Conservation (phyloP, 1,140 invertebrate genomes). For the Drosophila chauvacae region DNA sequence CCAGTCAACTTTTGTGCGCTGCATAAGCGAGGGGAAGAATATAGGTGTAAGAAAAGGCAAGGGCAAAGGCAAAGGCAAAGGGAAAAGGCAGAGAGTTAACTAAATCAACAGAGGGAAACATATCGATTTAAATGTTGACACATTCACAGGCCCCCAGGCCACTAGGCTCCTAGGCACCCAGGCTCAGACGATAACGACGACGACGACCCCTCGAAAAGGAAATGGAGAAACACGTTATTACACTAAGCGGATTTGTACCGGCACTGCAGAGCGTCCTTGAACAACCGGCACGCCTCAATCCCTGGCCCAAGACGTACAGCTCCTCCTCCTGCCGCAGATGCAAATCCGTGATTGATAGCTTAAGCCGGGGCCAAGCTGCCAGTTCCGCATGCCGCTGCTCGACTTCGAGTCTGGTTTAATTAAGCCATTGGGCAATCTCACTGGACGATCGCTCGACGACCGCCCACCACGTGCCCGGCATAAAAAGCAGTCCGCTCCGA, state of each 20-base stretch:
- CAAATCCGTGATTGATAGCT: constrained; percentile 69
- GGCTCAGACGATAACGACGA: constrained; percentile 29
- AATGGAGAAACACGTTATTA: constrained; percentile 62
- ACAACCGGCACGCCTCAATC: constrained; percentile 22
- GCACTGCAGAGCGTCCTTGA: constrained; percentile 56
- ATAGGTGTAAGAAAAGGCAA: neutral
- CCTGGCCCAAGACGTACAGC: neutral
- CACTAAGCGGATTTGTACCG: constrained; percentile 69
- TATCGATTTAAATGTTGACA: constrained; percentile 78
- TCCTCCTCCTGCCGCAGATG: constrained; percentile 4
- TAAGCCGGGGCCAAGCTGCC: constrained; percentile 48
- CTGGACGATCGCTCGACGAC: constrained; percentile 49
- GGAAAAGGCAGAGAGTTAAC: constrained; percentile 25
- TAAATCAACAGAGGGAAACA: constrained; percentile 54
- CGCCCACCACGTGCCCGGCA: constrained; percentile 65
- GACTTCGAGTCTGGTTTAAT: constrained; percentile 53
- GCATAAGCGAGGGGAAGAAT: constrained; percentile 47
- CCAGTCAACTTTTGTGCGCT: constrained; percentile 58
- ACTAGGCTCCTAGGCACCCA: neutral
- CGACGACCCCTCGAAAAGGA: constrained; percentile 7
- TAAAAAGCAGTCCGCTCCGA: constrained; percentile 34
- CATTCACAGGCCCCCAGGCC: constrained; percentile 50
- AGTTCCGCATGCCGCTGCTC: constrained; percentile 65
- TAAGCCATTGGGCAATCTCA: constrained; percentile 62
- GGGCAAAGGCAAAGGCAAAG: neutral